Base-by-base conservation (phyloP, 2,797 vertebrate species). In the Cuniculus paca region DNA sequence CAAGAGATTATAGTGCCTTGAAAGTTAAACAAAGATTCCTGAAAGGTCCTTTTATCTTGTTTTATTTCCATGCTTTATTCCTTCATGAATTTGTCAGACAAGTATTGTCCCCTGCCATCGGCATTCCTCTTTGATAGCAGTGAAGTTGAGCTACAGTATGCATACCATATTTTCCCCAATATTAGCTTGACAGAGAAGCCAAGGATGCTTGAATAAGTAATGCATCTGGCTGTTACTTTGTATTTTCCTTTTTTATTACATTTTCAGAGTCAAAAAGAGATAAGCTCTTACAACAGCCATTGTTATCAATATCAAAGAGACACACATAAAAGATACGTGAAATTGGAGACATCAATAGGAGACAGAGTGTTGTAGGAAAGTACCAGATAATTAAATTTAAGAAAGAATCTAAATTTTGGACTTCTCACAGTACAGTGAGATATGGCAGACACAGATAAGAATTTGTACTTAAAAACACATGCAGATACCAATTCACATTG, bases 371-470 rank as follows among this genome's bases (percentile, higher is more conserved):
- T 98, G 97, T 89, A 97, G 97, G 97, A 98, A 98, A 98, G 86
- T 96, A 97, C 95, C 95, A 98, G 98, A 99, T 99, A 99, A 99
- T 99, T 98, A 98, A 99, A 99, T 98, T 98, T 98, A 98, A 98
- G 97, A 98, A 94, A 97, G 89, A 97, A 98, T 56, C 96, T 95
- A 98, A 97, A 98, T 97, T 98, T 97, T 65, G 95, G 97, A 96
- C 92, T 95, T 97, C 97, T 98, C 95, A 96, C 92, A 98, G 96
- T 95, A 95, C 48, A 84, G 96, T 96, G 92, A 97, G 97, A 97
- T 98, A 97, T 98, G 96, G 97, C 97, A 98, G 97, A 90, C 83
- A 84, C 42, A 98, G 98, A 98, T 98, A 99, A 98, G 95, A 95
- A 96, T 82, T 97, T 54, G 26, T 95, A 97, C 96, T 98, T 98